Percentiles rank a stretch among this genome's conserved stretches.
phyloP scores from a whole-genome alignment of 2,888 invertebrate species.

The Suillia variegata region DNA sequence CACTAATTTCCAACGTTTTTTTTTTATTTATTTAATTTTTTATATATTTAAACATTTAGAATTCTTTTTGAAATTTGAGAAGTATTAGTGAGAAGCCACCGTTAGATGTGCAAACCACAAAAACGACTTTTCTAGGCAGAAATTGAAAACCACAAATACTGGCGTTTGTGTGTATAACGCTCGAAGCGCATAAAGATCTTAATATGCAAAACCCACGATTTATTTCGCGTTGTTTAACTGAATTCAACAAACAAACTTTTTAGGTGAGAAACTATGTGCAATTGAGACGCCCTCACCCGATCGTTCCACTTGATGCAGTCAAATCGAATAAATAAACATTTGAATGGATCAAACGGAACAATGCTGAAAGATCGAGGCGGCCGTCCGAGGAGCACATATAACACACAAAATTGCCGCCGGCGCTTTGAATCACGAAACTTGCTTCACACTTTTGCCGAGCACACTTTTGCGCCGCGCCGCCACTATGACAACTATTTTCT shows the following conservation, averaged over 20 bases:
- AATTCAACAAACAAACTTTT: slow-evolving; percentile 30
- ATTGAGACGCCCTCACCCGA: slow-evolving; percentile 19
- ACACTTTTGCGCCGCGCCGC: too few species aligned
- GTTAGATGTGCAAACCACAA: too few species aligned
- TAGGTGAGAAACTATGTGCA: slow-evolving; percentile 42
- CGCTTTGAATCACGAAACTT: too few species aligned
- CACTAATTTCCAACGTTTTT: slow-evolving; percentile 44
- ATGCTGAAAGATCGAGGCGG: slow-evolving; percentile 45
- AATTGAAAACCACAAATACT: slow-evolving; percentile 9
- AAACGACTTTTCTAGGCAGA: slow-evolving; percentile 6
- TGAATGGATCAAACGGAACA: slow-evolving; percentile 46
- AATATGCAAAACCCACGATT: too few species aligned
- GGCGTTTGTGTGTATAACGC: not conserved
- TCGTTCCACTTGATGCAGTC: slow-evolving; percentile 41
- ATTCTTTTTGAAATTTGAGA: slow-evolving; percentile 31
- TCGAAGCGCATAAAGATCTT: not conserved
- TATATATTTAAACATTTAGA: slow-evolving; percentile 31
- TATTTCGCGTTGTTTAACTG: not conserved
- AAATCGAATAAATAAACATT: slow-evolving; percentile 42
- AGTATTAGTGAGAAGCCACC: not conserved
- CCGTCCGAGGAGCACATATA: slow-evolving; percentile 32
- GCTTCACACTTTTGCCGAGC: too few species aligned
- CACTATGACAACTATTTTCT: not conserved
- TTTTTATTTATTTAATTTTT: slow-evolving; percentile 26
- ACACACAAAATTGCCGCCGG: too few species aligned